Evolutionary conservation across 1,140 invertebrate species (phyloP).

Genomic region (Penaeus japonicus): DNA sequence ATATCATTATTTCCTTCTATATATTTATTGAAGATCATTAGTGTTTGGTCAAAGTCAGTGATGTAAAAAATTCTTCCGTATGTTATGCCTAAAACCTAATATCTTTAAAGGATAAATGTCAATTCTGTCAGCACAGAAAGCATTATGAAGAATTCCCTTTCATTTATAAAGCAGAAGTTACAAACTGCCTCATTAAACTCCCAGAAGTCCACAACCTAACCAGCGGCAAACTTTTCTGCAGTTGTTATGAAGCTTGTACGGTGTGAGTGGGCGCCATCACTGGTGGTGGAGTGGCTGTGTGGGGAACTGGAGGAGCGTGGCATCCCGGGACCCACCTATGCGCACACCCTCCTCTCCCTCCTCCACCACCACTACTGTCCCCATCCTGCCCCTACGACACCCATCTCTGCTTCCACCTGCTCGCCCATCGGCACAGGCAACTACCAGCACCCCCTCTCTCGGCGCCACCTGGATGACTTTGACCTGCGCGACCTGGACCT

Average conservation of each 20-base stretch:
- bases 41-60: too few species aligned
- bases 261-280: conserved; percentile 57
- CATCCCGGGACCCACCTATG: conserved; percentile 54
- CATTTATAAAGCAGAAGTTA: too few species aligned
- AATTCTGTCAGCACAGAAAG: too few species aligned
- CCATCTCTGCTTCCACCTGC: conserved; percentile 14
- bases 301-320: conserved; percentile 57
- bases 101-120: too few species aligned
- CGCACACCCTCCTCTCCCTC: conserved; percentile 58
- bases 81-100: too few species aligned
- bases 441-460: conserved; percentile 38
- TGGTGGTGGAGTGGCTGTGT: conserved; percentile 59
- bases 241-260: conserved; percentile 59
- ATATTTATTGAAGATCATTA: too few species aligned
- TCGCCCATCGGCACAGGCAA: not conserved
- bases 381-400: conserved; percentile 47
- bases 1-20: too few species aligned
- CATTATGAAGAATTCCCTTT: too few species aligned
- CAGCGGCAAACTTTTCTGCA: not conserved
- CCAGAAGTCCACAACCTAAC: too few species aligned
- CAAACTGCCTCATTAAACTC: too few species aligned
- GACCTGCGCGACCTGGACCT: conserved; percentile 51
- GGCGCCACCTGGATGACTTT: conserved; percentile 49
- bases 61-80: too few species aligned
- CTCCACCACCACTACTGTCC: conserved; percentile 59